Percentiles rank a stretch among this genome's conserved stretches.
These are phyloP conservation scores for Ranitomeya variabilis DNA, from an alignment of 2,113 vertebrate species.

Conservation along the genomic window DNA sequence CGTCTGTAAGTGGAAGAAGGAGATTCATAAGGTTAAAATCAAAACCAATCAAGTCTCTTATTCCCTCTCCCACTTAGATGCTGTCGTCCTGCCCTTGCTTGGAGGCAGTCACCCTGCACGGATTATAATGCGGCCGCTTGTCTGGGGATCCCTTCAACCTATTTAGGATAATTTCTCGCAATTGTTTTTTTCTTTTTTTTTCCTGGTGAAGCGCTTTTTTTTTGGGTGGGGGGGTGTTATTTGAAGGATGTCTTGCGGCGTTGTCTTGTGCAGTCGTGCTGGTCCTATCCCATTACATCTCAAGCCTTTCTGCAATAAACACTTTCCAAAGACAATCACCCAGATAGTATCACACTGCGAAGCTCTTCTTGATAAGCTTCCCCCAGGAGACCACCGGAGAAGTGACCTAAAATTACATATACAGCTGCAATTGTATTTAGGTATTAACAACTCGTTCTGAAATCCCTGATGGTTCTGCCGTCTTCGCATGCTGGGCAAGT, in stretches of 20 bases:
- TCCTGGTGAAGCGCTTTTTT: background rate
- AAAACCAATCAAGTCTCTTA: conserved; percentile 30
- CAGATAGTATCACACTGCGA: background rate
- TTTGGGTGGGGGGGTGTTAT: background rate
- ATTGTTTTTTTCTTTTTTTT: conserved; percentile 3
- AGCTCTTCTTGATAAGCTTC: background rate
- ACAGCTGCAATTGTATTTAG: background rate
- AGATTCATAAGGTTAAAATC: conserved; percentile 31
- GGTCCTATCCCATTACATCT: conserved; percentile 39
- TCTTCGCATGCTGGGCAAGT: background rate
- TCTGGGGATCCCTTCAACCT: conserved; percentile 29
- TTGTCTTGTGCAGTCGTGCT: background rate
- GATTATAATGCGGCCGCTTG: background rate
- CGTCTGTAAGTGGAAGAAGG: background rate
- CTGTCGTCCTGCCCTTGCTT: conserved; percentile 15
- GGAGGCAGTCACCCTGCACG: conserved; percentile 1
- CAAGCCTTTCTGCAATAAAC: background rate
- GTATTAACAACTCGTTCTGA: background rate
- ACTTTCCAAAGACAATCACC: conserved; percentile 13
- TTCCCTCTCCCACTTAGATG: background rate
- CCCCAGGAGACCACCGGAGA: background rate
- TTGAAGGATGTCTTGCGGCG: conserved; percentile 16
- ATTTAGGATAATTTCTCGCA: conserved; percentile 22
- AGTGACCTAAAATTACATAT: conserved; percentile 24
- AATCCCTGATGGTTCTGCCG: background rate